Base-by-base conservation (phyloP, 2,888 invertebrate genomes). In the Pseudoips prasinana region DNA sequence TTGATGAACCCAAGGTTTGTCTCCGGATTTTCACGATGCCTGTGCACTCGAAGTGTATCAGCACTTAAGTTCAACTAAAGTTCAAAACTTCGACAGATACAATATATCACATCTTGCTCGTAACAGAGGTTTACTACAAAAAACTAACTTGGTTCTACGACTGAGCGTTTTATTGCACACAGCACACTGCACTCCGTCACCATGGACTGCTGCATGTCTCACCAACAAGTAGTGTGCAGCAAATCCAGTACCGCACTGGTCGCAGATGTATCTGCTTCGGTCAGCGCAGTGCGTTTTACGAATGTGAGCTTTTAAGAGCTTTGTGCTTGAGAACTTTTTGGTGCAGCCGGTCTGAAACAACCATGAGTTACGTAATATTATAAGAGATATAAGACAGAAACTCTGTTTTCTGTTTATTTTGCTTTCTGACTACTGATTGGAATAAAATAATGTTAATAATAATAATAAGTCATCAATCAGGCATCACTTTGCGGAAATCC, bases 281-380 rank as follows among this genome's bases (percentile, higher is more conserved):
- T 56, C 38, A 1, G 48, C 44, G 4, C 57, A 52, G 22, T 53
- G 57, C 2, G 47, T 44, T 33, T 41, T 52, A 0, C 57, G 40
- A 18, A 56, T 35, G 20, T 53, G 53, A 0, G 53, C 40, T 25
- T 33, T 29, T 1, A 53, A 29, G 0, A 10, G 29, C 4, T 31
- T 39, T 6, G 7, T 44, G 1, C 38, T 27, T 1, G 28, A 3
- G 20, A 52, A 53, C 8, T 8, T 20, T 7, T 34, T 23, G 1
- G 9, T 14, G 3, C 53, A 53, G 14, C 39, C 31, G 0, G 20
- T 5, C 53, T 53, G 32, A 5, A 53, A 56, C 9, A 56, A 38
- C 6, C 6, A 8, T 4, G 1, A 7, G 7, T 22, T 8, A 3
- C 8, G 8, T 8, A 8, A 25, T 1, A 8, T 11, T 33, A n/a